Percentiles rank a stretch among this genome's conserved stretches.
Evolutionary conservation across 2,113 vertebrate genomes (phyloP).

Genomic region (Phainopepla nitens): DNA sequence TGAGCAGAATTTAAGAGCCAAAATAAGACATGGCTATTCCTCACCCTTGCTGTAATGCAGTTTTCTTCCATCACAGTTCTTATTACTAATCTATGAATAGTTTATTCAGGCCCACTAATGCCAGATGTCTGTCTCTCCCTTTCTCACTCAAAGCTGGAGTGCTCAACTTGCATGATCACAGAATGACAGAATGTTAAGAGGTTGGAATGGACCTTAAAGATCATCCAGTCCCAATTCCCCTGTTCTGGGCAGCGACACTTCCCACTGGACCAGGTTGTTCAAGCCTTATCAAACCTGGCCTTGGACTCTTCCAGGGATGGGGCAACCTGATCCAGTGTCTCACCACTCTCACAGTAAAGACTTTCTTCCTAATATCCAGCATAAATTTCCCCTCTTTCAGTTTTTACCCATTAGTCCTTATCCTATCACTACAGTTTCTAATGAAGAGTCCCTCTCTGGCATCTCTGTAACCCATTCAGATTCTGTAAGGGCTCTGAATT

Average conservation of each 20-base stretch:
- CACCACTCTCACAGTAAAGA: no score
- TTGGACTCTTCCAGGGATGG: neutral
- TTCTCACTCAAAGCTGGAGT: neutral
- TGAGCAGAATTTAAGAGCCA: neutral
- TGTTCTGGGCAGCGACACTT: neutral
- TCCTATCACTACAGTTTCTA: neutral
- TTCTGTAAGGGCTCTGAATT: neutral
- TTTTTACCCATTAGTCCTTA: neutral
- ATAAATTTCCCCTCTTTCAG: neutral
- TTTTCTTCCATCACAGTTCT: neutral
- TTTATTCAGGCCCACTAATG: neutral
- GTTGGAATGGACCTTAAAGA: neutral
- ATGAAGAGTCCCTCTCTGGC: neutral
- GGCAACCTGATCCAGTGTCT: neutral
- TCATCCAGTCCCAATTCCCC: neutral
- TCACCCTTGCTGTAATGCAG: neutral
- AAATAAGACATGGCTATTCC: neutral
- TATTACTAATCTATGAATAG: neutral
- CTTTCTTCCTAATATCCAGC: neutral
- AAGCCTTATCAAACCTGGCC: neutral
- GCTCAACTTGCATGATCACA: neutral
- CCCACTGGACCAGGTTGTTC: neutral
- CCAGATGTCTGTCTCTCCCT: neutral
- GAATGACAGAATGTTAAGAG: neutral
- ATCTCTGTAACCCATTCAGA: neutral